Evolutionary conservation across 2,797 vertebrate species (phyloP).

Genomic region (Peromyscus attwateri): DNA sequence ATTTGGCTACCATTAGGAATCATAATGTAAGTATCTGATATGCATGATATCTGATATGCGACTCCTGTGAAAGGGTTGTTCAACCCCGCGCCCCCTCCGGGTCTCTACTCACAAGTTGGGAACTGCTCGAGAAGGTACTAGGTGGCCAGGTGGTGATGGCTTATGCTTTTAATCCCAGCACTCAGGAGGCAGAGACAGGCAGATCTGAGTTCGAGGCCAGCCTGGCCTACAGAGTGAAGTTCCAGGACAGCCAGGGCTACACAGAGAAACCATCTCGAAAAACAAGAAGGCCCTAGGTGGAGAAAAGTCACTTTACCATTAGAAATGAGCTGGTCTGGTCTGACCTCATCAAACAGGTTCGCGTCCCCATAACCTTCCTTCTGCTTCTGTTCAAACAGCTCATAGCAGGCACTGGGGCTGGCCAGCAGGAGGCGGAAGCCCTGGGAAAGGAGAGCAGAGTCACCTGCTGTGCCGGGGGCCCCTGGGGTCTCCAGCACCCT

Average conservation of each 20-base stretch:
- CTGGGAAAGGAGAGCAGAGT: conserved; percentile 81
- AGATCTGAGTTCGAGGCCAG: neutral
- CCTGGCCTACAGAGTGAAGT: neutral
- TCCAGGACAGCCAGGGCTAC: neutral
- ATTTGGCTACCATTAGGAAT: no score
- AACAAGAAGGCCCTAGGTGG: neutral
- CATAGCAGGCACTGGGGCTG: conserved; percentile 92
- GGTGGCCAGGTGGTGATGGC: neutral
- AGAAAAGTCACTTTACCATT: neutral
- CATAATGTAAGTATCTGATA: neutral
- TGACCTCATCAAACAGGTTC: conserved; percentile 89
- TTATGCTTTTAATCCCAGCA: neutral
- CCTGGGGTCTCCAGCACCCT: neutral
- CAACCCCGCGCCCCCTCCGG: no score
- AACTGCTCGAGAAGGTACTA: neutral
- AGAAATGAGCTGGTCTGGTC: neutral
- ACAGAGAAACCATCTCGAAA: neutral
- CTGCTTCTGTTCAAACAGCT: conserved; percentile 91
- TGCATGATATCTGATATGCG: neutral
- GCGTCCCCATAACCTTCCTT: conserved; percentile 89
- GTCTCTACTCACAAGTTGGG: neutral
- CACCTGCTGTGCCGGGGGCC: neutral
- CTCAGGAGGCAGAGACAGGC: neutral
- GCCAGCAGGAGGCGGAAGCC: conserved; percentile 95
- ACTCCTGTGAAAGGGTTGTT: neutral